These are phyloP conservation scores for Globodera ellingtonae DNA, from an alignment of 1,140 invertebrate species.

Conservation along the genomic window DNA sequence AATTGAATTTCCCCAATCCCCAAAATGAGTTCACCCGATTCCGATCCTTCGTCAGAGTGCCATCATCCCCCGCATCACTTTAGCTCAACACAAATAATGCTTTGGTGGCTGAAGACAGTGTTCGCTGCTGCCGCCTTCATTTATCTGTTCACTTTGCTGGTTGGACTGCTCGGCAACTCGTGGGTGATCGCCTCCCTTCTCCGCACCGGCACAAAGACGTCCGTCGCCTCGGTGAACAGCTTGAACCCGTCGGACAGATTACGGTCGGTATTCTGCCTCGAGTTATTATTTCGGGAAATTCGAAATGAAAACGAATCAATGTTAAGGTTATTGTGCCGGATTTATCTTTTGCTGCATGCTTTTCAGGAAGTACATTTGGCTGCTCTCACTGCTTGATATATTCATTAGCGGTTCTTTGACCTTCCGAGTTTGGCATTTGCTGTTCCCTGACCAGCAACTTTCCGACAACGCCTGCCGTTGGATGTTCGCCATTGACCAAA, in stretches of 20 bases:
- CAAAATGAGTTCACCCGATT: too few species aligned
- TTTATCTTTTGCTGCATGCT: too few species aligned
- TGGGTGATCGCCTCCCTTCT: conserved; percentile 54
- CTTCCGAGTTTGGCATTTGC: conserved; percentile 48
- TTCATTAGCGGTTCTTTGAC: conserved; percentile 54
- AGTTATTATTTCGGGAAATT: not conserved
- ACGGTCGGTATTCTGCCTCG: conserved; percentile 1
- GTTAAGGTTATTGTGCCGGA: too few species aligned
- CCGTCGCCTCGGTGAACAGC: conserved; percentile 38
- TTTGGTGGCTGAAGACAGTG: conserved; percentile 7
- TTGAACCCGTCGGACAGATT: conserved; percentile 22
- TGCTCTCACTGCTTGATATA: conserved; percentile 61
- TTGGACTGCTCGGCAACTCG: conserved; percentile 49
- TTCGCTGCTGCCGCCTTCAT: conserved; percentile 30
- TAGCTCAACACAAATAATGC: conserved; percentile 5
- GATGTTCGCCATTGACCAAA: conserved; percentile 53
- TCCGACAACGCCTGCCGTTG: conserved; percentile 40
- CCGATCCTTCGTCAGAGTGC: too few species aligned
- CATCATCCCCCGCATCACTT: not conserved
- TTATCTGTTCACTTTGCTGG: conserved; percentile 38
- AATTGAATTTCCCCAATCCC: too few species aligned
- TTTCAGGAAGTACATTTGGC: conserved; percentile 53
- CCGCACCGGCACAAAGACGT: conserved; percentile 31
- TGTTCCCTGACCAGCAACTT: conserved; percentile 52
- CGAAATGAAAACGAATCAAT: not conserved